Conservation (phyloP, 2,888 invertebrate genomes). For the Phytoseiulus persimilis region DNA sequence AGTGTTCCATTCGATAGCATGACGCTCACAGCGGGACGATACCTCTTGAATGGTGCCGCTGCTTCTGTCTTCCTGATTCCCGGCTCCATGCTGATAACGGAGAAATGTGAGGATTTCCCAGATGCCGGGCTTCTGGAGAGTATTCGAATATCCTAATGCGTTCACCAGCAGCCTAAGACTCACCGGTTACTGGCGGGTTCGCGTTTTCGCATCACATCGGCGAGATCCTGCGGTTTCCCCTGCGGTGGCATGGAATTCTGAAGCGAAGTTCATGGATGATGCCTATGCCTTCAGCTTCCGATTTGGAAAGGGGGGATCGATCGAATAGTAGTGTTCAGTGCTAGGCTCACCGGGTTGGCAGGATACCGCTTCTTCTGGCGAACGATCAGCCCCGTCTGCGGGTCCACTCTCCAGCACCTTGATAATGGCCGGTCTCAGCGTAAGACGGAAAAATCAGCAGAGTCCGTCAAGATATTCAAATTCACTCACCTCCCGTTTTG, state of each 20-base stretch:
- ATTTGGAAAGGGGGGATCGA: too few relatives aligned
- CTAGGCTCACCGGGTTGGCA: neutral
- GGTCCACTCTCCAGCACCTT: neutral
- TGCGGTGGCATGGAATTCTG: too few relatives aligned
- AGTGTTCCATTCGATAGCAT: neutral
- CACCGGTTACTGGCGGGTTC: neutral
- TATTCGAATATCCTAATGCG: neutral
- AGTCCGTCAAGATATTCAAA: neutral
- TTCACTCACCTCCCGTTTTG: neutral
- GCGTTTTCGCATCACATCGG: neutral
- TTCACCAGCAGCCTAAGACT: neutral
- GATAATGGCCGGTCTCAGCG: too few relatives aligned
- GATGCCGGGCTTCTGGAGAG: neutral
- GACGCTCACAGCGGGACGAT: neutral
- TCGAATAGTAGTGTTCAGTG: too few relatives aligned
- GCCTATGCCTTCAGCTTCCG: too few relatives aligned
- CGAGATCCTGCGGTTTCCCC: neutral
- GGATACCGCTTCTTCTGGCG: neutral
- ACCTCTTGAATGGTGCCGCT: neutral
- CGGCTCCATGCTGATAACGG: neutral
- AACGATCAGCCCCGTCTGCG: neutral
- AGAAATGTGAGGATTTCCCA: too few relatives aligned
- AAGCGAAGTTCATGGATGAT: too few relatives aligned
- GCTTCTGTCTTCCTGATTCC: neutral
- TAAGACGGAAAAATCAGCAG: neutral